Base-by-base conservation (phyloP, 2,113 vertebrate genomes). In the Gymnocephalus cernua region DNA sequence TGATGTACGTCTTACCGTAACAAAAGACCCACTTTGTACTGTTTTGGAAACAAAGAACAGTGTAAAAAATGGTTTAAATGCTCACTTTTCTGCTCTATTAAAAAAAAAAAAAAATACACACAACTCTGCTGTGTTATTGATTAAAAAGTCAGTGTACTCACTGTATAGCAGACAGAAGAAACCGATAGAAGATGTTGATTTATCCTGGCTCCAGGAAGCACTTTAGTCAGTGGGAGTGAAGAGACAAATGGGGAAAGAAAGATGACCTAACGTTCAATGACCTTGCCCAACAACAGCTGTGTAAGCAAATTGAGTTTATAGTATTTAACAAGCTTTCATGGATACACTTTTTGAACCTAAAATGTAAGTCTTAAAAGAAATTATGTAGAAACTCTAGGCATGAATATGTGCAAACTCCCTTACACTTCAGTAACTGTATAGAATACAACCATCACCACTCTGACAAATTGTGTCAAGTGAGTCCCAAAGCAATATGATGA, bases 1-100 rank as follows among this genome's bases (percentile, higher is more conserved):
- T 78, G 69, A 70, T 71, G 66, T 78, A 79, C 61, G 69, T 80
- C 53, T 84, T 56, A 67, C 56, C 38, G 0, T 57, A 77, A 73
- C 35, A 29, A 63, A 84, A 47, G 0, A n/a, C 1, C 50, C 71
- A 9, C 70, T 88, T 92, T 81, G 75, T 91, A 89, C 75, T 18
- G 57, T 87, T 91, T 83, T 77, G 68, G 53, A 88, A 88, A 50
- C 56, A 25, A 67, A 19, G 2, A 76, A 73, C 21, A 63, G 25
- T 88, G 45, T 74, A 83, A 67, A 67, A 71, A 65, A 68, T 27
- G 6, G 23, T 77, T 61, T 64, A 85, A 76, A 76, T 53, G 21
- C n/a, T 66, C 15, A 63, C 18, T 79, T 89, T 90, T 81, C 59
- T 85, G 74, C 79, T 82, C 68, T 68, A 88, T 76, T 87, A 85